Evolutionary conservation across 2,113 vertebrate species (phyloP).

Genomic region (Micromys minutus): DNA sequence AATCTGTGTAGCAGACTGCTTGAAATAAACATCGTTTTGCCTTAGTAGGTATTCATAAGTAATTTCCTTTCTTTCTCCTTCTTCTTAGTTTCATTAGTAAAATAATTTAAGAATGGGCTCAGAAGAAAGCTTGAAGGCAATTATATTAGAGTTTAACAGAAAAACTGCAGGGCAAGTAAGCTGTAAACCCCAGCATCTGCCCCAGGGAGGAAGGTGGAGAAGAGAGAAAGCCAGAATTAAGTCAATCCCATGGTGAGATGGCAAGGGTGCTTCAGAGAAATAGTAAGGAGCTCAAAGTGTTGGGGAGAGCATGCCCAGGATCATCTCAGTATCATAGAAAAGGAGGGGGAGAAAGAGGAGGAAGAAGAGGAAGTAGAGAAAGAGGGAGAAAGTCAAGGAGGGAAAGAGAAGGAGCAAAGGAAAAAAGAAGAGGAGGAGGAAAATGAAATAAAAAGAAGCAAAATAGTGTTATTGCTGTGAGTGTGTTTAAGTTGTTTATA

Average conservation of each 20-base stretch:
- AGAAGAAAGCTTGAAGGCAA: not conserved
- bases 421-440: too few relatives aligned
- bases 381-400: too few relatives aligned
- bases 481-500: not conserved
- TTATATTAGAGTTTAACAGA: not conserved
- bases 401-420: not conserved
- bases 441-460: not conserved
- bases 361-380: not conserved
- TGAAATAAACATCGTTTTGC: not conserved
- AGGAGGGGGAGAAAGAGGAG: too few relatives aligned
- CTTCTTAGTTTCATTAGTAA: not conserved
- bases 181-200: not conserved
- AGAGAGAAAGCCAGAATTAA: not conserved
- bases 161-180: not conserved
- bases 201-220: too few relatives aligned
- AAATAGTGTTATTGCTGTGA: not conserved
- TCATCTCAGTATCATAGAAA: not conserved
- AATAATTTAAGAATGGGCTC: not conserved
- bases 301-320: not conserved
- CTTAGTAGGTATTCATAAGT: not conserved
- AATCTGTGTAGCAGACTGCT: not conserved
- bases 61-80: not conserved
- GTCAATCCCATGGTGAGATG: not conserved
- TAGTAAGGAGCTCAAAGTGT: not conserved
- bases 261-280: not conserved